A percentile compares a stretch with the other conserved stretches of the same genome.
These are phyloP conservation scores for Spea multiplicata DNA, from an alignment of 2,113 vertebrate genomes.

Conservation along the genomic window DNA sequence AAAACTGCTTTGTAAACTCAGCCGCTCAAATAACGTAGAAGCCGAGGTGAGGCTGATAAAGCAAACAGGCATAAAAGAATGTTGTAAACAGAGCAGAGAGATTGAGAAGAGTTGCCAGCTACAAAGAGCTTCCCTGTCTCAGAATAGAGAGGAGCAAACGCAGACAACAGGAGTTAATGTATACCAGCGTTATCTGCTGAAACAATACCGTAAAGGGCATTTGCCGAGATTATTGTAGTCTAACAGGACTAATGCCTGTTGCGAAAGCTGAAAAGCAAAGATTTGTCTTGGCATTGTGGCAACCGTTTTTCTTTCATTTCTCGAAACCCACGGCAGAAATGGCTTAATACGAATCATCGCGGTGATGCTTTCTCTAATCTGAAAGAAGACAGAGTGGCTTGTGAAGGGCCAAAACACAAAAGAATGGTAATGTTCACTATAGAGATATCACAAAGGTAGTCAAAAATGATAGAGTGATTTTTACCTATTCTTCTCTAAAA, in stretches of 20 bases:
- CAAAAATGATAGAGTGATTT: not conserved
- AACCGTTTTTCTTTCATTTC: conserved; percentile 19
- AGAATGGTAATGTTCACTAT: not conserved
- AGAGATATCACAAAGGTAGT: not conserved
- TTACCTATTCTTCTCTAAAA: not conserved
- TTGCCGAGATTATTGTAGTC: conserved; percentile 39
- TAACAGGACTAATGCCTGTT: conserved; percentile 3
- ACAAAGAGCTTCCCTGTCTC: conserved; percentile 19
- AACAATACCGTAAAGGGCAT: conserved; percentile 44
- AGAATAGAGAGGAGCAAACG: conserved; percentile 19
- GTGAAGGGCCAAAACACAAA: not conserved
- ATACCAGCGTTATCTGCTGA: conserved; percentile 40
- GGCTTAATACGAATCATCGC: conserved; percentile 3
- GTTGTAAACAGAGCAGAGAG: conserved; percentile 3
- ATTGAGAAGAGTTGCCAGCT: conserved; percentile 9
- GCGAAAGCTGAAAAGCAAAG: conserved; percentile 17
- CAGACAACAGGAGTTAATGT: conserved; percentile 38
- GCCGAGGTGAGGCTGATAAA: conserved; percentile 23
- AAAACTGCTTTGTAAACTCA: conserved; percentile 34
- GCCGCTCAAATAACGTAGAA: conserved; percentile 29
- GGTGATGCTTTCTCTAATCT: not conserved
- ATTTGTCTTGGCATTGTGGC: conserved; percentile 35
- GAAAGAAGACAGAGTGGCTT: not conserved
- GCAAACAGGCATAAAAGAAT: not conserved
- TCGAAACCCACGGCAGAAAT: conserved; percentile 1